Percentiles rank a stretch among this genome's conserved stretches.
These are phyloP conservation scores for Perithous albicinctus DNA, from an alignment of 2,888 invertebrate species.

Conservation along the genomic window DNA sequence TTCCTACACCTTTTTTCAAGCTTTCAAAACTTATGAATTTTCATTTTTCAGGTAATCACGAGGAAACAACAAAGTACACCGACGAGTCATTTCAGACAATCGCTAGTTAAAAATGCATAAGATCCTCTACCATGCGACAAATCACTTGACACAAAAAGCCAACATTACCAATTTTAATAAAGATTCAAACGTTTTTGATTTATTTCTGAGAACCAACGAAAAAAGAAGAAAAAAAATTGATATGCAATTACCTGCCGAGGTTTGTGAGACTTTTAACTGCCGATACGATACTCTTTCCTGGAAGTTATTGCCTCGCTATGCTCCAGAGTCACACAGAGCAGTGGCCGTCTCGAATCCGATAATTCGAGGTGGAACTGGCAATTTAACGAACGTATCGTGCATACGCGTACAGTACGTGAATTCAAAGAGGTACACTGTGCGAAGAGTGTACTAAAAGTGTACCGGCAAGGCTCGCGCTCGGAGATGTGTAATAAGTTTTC, in stretches of 20 bases:
- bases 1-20: neutral
- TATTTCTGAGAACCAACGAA: slow-evolving; percentile 1
- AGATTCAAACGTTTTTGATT: slow-evolving; percentile 33
- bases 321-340: neutral
- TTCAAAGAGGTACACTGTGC: slow-evolving; percentile 28
- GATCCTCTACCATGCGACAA: slow-evolving; percentile 1
- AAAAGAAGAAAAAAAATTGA: no score
- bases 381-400: slow-evolving; percentile 27
- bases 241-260: slow-evolving; percentile 14
- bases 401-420: slow-evolving; percentile 9
- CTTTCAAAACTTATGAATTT: neutral
- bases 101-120: slow-evolving; percentile 18
- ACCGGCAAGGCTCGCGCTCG: neutral
- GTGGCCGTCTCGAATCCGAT: slow-evolving; percentile 23
- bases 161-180: slow-evolving; percentile 30
- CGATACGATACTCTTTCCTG: slow-evolving; percentile 5
- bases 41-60: slow-evolving; percentile 54
- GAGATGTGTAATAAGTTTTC: slow-evolving; percentile 15
- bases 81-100: slow-evolving; percentile 31
- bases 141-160: neutral
- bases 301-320: slow-evolving; percentile 4
- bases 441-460: neutral
- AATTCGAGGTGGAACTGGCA: slow-evolving; percentile 37
- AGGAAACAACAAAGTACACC: neutral
- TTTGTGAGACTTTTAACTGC: neutral